These are phyloP conservation scores for Coelopa frigida DNA, from an alignment of 1,140 invertebrate genomes.

Conservation along the genomic window DNA sequence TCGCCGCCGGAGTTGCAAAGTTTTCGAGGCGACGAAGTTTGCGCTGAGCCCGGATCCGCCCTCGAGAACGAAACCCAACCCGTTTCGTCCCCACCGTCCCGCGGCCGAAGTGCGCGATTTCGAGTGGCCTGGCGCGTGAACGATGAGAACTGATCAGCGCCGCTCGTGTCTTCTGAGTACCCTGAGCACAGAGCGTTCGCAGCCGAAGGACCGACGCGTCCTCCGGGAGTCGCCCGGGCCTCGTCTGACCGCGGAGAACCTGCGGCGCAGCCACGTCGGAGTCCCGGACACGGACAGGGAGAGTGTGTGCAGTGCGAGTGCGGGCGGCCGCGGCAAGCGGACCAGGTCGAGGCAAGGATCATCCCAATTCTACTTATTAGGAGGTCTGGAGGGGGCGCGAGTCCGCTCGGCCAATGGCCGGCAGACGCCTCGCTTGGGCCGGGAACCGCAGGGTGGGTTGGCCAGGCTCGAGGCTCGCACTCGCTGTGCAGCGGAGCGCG, in stretches of 20 bases:
- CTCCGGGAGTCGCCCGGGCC: conserved; percentile 9
- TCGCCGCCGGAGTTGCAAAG: too few species aligned
- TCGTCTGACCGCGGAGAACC: conserved; percentile 22
- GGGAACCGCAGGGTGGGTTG: conserved; percentile 21
- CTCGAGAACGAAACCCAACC: background rate
- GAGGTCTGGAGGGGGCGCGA: conserved; percentile 23
- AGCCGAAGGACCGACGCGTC: conserved; percentile 2
- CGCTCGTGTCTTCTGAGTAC: conserved; percentile 36
- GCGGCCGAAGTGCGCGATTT: background rate
- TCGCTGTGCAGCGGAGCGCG: background rate
- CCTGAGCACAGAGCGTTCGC: conserved; percentile 25
- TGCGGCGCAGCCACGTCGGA: conserved; percentile 10
- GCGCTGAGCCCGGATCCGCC: background rate
- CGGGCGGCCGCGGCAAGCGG: conserved; percentile 20
- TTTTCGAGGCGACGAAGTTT: background rate
- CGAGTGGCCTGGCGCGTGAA: conserved; percentile 15
- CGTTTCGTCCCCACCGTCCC: background rate
- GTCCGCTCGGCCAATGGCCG: too few species aligned
- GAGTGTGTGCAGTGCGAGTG: conserved; percentile 31
- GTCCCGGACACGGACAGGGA: conserved; percentile 35
- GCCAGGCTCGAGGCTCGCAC: conserved; percentile 6
- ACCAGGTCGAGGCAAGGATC: conserved; percentile 12
- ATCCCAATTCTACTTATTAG: conserved; percentile 1
- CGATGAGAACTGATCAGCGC: conserved; percentile 43
- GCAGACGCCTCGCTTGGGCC: background rate